These are phyloP conservation scores for Oscheius myriophilus DNA, from an alignment of 2,888 invertebrate species.

Conservation along the genomic window DNA sequence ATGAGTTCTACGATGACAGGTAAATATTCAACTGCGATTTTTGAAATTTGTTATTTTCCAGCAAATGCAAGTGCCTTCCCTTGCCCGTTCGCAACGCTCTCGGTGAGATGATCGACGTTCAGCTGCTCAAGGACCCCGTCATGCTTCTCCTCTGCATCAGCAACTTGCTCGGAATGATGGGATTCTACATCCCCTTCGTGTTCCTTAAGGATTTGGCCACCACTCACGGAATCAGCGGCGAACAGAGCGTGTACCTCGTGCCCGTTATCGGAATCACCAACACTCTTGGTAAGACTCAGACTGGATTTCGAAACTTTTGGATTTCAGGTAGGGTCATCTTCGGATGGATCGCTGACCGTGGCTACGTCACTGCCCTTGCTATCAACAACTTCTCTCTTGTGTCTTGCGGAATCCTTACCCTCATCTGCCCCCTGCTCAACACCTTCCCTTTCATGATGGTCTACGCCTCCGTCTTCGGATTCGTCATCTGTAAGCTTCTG, in stretches of 20 bases:
- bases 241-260: slow-evolving; percentile 58
- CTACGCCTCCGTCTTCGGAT: slow-evolving; percentile 86
- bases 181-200: slow-evolving; percentile 92
- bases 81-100: slow-evolving; percentile 64
- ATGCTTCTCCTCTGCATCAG: slow-evolving; percentile 90
- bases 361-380: slow-evolving; percentile 80
- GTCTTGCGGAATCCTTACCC: slow-evolving; percentile 81
- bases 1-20: slow-evolving; percentile 31
- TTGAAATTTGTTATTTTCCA: slow-evolving; percentile 27
- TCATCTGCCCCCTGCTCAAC: slow-evolving; percentile 81
- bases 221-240: slow-evolving; percentile 38
- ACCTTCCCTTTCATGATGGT: slow-evolving; percentile 81
- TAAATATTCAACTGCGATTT: slow-evolving; percentile 2
- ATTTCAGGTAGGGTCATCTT: slow-evolving; percentile 77
- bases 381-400: slow-evolving; percentile 86
- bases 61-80: slow-evolving; percentile 64
- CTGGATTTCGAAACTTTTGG: neutral
- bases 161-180: slow-evolving; percentile 93
- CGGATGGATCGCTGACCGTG: slow-evolving; percentile 77
- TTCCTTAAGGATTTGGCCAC: slow-evolving; percentile 74
- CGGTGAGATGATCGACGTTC: slow-evolving; percentile 67
- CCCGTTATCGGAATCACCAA: slow-evolving; percentile 78
- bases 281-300: slow-evolving; percentile 79
- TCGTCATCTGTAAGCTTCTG: slow-evolving; percentile 79
- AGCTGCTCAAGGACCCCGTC: slow-evolving; percentile 78